A percentile compares a stretch with the other conserved stretches of the same genome.
These are phyloP conservation scores for Carcharodon carcharias DNA, from an alignment of 2,797 vertebrate species.

Conservation along the genomic window DNA sequence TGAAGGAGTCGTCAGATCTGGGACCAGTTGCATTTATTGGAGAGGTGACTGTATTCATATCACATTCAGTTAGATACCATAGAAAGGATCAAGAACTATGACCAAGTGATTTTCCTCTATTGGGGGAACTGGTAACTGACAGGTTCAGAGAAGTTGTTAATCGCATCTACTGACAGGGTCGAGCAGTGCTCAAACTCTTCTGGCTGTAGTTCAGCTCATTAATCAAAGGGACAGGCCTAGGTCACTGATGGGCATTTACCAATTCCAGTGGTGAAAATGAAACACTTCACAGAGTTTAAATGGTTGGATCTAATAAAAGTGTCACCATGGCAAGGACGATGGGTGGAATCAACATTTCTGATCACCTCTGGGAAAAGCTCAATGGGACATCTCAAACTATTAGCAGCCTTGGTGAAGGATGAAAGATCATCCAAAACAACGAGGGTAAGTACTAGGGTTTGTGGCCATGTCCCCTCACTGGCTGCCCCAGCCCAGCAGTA, in stretches of 20 bases:
- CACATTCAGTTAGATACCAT: too few relatives aligned
- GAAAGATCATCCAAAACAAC: background rate
- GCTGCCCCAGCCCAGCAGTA: background rate
- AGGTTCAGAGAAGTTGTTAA: background rate
- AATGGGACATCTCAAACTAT: background rate
- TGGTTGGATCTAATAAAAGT: background rate
- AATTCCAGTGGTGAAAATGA: background rate
- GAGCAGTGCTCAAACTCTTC: background rate
- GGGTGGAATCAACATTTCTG: background rate
- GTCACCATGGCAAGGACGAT: background rate
- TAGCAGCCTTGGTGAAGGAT: too few relatives aligned
- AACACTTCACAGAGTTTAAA: background rate
- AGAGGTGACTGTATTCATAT: too few relatives aligned
- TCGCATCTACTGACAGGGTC: background rate
- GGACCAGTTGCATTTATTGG: too few relatives aligned
- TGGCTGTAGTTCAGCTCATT: background rate
- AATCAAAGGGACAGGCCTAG: too few relatives aligned
- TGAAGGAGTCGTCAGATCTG: too few relatives aligned
- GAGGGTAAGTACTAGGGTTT: background rate
- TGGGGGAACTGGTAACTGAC: too few relatives aligned
- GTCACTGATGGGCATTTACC: background rate
- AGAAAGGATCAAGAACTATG: too few relatives aligned
- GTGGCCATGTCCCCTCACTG: background rate
- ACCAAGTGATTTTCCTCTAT: too few relatives aligned
- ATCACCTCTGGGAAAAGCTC: background rate